Evolutionary conservation across 2,888 invertebrate genomes (phyloP), one percentile per base, ranked within the genome.

Genomic region (Tanypteryx hageni): DNA sequence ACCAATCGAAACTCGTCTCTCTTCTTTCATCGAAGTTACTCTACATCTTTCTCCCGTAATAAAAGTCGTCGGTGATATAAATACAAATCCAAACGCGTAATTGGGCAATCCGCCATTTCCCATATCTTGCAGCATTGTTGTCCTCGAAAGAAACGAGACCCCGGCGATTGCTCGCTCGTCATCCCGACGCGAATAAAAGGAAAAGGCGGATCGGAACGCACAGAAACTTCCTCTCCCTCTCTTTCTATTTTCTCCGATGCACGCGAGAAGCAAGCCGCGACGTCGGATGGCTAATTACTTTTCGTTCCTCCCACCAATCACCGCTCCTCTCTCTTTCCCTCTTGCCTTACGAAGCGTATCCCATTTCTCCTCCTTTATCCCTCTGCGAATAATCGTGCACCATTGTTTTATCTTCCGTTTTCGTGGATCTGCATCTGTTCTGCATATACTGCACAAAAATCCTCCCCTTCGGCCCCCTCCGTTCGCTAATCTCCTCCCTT

Each of bases 261-360:
- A 44, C 44, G 3, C 44, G 44, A 44, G 61, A 61, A 16, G 7
- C 4, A 27, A 10, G 86, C 57, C 64, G 59, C 44, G 61, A 64
- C 64, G 18, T 2, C 89, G 89, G 61, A 89, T 89, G 89, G 64
- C 89, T 89, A 89, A 89, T 89, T 89, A 89, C 89, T 89, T 89
- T 61, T 64, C 64, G 13, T n/a, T 68, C 56, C 68, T 13, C 83
- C 83, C 22, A 64, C 89, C 89, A 68, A 89, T 89, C 61, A 64
- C 44, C 31, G 59, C 10, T 27, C 61, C 59, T 59, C 16, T 83
- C 57, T 83, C 64, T 31, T 61, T 13, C 61, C 16, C 44, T 44
- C 44, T 44, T 44, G 44, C 44, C 44, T 44, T 44, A 44, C 44
- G 44, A 44, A 44, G 44, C 44, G 44, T 44, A 44, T 44, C 44